Conservation (phyloP, 2,113 vertebrate genomes). For the Promerops cafer region DNA sequence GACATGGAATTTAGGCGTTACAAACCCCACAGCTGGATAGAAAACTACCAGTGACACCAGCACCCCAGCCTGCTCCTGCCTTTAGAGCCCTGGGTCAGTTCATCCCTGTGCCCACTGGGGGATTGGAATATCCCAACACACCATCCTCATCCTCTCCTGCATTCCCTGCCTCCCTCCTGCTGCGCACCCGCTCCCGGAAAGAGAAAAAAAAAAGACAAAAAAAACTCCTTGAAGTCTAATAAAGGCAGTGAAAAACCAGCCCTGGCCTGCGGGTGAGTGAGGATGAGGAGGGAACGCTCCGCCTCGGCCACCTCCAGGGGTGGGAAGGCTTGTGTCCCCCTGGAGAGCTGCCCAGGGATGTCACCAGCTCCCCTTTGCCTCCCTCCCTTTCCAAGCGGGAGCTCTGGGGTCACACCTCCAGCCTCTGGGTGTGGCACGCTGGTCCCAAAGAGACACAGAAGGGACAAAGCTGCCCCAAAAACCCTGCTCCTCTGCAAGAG, state of each 20-base stretch:
- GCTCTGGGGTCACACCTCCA: accelerated
- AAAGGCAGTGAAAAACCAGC: background rate
- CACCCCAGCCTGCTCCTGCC: background rate
- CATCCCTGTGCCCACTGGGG: accelerated
- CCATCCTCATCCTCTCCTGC: background rate
- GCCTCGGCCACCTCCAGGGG: accelerated
- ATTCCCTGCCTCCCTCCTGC: background rate
- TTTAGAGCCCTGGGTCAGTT: background rate
- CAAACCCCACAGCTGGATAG: background rate
- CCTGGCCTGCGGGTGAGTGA: background rate
- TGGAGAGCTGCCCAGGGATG: accelerated
- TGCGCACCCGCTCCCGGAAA: background rate
- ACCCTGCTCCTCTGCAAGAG: background rate
- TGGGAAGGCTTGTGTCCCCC: background rate
- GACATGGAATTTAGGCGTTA: background rate
- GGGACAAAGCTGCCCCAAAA: background rate
- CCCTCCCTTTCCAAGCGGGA: accelerated
- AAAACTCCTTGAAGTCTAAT: background rate
- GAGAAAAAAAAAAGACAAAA: background rate
- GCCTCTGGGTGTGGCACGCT: accelerated
- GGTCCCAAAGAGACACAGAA: background rate
- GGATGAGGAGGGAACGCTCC: background rate
- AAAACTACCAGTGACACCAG: background rate
- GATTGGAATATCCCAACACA: background rate
- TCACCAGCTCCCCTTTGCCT: background rate